Conservation (phyloP, 2,888 invertebrate species). For the Ochlodes sylvanus region DNA sequence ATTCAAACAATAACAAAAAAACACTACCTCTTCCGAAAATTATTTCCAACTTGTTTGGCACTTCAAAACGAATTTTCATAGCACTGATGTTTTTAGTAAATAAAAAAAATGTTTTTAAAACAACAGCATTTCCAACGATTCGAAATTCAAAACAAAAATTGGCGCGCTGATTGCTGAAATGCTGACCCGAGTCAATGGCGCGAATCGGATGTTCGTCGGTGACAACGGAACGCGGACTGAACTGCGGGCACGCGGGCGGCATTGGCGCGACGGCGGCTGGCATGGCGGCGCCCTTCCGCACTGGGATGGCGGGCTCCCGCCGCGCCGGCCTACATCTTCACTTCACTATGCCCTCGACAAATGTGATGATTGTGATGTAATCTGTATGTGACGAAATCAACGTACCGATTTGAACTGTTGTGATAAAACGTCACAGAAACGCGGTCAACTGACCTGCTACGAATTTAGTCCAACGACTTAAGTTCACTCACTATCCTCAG, state of each 20-base stretch:
- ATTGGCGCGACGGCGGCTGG: slow-evolving; percentile 40
- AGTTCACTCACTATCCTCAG: too few relatives aligned
- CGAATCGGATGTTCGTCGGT: slow-evolving; percentile 69
- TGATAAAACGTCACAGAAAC: slow-evolving; percentile 61
- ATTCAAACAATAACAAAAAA: slow-evolving; percentile 41
- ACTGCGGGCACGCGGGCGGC: slow-evolving; percentile 48
- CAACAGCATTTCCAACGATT: slow-evolving; percentile 47
- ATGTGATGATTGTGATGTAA: slow-evolving; percentile 78
- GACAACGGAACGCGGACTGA: slow-evolving; percentile 65
- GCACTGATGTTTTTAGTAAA: slow-evolving; percentile 62
- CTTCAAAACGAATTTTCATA: slow-evolving; percentile 81
- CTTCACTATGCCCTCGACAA: slow-evolving; percentile 47
- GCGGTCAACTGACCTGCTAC: slow-evolving; percentile 33
- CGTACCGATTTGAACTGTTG: slow-evolving; percentile 60
- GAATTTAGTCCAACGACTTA: not conserved
- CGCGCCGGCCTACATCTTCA: slow-evolving; percentile 74
- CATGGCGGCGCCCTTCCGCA: slow-evolving; percentile 66
- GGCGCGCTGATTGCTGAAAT: slow-evolving; percentile 54
- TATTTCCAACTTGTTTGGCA: slow-evolving; percentile 83
- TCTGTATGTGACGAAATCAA: slow-evolving; percentile 69
- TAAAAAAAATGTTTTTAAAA: slow-evolving; percentile 46
- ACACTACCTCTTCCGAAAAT: slow-evolving; percentile 74
- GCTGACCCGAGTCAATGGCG: slow-evolving; percentile 59
- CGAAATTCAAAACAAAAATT: slow-evolving; percentile 46
- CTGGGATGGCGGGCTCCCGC: slow-evolving; percentile 76